Base-by-base conservation (phyloP, 2,797 vertebrate genomes). In the Xiphophorus birchmanni region DNA sequence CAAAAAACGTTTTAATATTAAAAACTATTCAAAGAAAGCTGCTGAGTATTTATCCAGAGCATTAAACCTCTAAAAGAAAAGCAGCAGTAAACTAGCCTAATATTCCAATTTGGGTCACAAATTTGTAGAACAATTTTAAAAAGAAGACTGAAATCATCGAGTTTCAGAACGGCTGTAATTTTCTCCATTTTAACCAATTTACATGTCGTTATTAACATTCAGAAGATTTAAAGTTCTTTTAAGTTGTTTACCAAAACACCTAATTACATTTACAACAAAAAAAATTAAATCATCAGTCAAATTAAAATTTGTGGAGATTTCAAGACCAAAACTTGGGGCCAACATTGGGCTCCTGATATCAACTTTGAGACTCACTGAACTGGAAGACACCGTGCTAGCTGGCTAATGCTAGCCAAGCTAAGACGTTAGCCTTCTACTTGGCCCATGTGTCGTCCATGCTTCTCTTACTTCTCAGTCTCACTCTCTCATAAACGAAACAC, bases 381-480 rank as follows among this genome's bases (percentile, higher is more conserved):
- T 87, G 74, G 58, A 80, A 65, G 75, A 12, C 67, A 7, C 17
- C 58, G 3, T 80, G 87, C 87, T 92, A 93, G 85, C 83, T 54
- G 76, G 92, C 94, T 94, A 92, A 85, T 74, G 75, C 76, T 92
- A 93, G 86, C 88, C 17, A 35, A 37, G 78, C 87, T 83, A 86
- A 80, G 89, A 80, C 84, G 86, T 86, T 91, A 84, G 88, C 85
- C 12, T n/a, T 65, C 75, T 54, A 18, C 32, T 58, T 50, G 60
- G 3, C 48, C 74, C 50, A 71, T 35, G 78, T 73, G 76, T 73
- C 54, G 5, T 6, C 47, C 6, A 3, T 2, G 5, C 52, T 21
- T 9, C 1, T 1, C 8, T 1, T 1, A 0, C 8, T 17, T 65
- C 17, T 65, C 15, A 0, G 15, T 58, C 75, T 45, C 45, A 65